Evolutionary conservation across 2,113 vertebrate genomes (phyloP).

Genomic region (Festucalex cinctus): DNA sequence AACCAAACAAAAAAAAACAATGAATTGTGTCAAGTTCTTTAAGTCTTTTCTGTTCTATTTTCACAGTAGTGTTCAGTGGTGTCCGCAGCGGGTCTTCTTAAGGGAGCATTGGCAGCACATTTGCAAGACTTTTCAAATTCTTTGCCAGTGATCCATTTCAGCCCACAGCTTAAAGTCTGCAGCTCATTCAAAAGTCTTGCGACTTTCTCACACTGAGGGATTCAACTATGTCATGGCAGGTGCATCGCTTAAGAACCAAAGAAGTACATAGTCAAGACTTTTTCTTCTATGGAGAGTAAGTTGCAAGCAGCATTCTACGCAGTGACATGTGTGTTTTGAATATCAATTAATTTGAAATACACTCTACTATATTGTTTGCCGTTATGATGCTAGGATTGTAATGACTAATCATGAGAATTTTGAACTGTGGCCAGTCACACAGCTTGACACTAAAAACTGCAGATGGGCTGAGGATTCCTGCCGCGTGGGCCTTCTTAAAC

Average conservation of each 20-base stretch:
- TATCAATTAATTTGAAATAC: background rate
- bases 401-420: background rate
- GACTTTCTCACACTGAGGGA: background rate
- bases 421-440: constrained; percentile 11
- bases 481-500: background rate
- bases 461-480: background rate
- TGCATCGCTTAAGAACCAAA: background rate
- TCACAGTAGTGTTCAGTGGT: background rate
- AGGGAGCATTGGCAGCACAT: background rate
- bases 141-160: constrained; percentile 4
- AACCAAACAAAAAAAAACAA: background rate
- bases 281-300: background rate
- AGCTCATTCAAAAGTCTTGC: background rate
- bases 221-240: background rate
- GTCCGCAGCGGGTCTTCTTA: background rate
- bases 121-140: background rate
- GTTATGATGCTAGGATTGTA: background rate
- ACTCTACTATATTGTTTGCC: background rate
- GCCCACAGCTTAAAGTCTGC: background rate
- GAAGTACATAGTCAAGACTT: background rate
- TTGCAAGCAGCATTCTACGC: background rate
- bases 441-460: constrained; percentile 18
- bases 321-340: background rate
- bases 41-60: background rate
- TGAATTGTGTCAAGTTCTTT: background rate